Percentiles rank a stretch among this genome's conserved stretches.
These are phyloP conservation scores for Drosophila meridionalis DNA, from an alignment of 2,888 invertebrate species.

Conservation along the genomic window DNA sequence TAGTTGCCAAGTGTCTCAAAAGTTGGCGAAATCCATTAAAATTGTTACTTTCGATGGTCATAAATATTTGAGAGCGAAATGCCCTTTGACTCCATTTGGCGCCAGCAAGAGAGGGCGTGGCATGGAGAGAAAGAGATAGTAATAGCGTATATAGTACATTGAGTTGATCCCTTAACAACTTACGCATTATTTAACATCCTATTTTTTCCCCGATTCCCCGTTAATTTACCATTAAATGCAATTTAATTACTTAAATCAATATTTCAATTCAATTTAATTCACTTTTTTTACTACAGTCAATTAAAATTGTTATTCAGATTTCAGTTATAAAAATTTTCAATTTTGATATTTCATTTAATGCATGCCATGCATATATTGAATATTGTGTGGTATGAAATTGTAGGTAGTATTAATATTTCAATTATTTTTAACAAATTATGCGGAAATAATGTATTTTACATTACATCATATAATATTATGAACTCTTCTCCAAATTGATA, in stretches of 20 bases:
- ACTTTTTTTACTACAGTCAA: neutral
- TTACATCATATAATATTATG: neutral
- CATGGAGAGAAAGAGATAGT: neutral
- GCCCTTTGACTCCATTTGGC: conserved; percentile 3
- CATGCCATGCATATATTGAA: conserved; percentile 1
- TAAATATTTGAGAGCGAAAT: conserved; percentile 36
- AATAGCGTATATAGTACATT: neutral
- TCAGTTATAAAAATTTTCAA: neutral
- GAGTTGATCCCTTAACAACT: neutral
- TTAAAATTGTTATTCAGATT: conserved; percentile 4
- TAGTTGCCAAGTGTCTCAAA: conserved; percentile 42
- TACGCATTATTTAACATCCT: neutral
- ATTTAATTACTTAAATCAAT: neutral
- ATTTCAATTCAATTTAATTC: conserved; percentile 2
- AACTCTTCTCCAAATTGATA: neutral
- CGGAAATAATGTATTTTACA: neutral
- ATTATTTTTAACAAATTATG: conserved; percentile 3
- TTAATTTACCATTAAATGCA: neutral
- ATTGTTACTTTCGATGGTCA: conserved; percentile 27
- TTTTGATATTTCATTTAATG: neutral
- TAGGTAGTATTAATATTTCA: neutral
- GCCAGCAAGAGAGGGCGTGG: conserved; percentile 5
- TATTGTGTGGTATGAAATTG: neutral
- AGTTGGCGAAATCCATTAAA: conserved; percentile 62
- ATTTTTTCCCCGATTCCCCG: neutral